A percentile compares a stretch with the other conserved stretches of the same genome.
Conservation (phyloP, 2,888 invertebrate genomes). For the Herminia tarsipennalis region DNA sequence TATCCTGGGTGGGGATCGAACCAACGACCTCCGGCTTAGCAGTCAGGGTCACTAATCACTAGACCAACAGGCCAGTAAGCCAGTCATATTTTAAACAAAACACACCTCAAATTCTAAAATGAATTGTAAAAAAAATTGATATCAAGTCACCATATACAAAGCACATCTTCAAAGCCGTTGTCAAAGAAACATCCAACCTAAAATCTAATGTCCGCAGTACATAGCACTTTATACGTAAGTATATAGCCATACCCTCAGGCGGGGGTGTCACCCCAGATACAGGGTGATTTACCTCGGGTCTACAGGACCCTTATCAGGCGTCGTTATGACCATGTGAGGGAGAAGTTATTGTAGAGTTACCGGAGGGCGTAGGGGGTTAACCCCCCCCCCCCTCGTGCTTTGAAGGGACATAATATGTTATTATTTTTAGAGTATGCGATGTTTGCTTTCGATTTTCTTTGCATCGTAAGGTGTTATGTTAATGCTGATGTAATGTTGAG, state of each 20-base stretch:
- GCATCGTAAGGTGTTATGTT: constrained; percentile 15
- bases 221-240: constrained; percentile 47
- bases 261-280: constrained; percentile 80
- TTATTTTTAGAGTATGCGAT: constrained; percentile 71
- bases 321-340: constrained; percentile 86
- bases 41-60: no score
- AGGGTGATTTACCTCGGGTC: constrained; percentile 83
- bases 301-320: constrained; percentile 82
- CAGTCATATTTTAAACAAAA: no score
- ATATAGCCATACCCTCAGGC: constrained; percentile 57
- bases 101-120: no score
- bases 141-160: no score
- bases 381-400: constrained; percentile 54
- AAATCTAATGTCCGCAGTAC: constrained; percentile 63
- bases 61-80: no score
- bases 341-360: constrained; percentile 73
- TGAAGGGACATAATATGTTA: constrained; percentile 81
- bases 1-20: no score
- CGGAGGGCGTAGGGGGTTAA: constrained; percentile 51
- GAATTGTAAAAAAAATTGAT: no score
- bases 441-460: constrained; percentile 70
- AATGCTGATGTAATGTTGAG: constrained; percentile 4
- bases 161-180: constrained; percentile 4
- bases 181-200: constrained; percentile 18
- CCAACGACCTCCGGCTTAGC: no score